These are phyloP conservation scores for Cyclargus thomasi DNA, from an alignment of 1,140 invertebrate genomes.

Conservation along the genomic window DNA sequence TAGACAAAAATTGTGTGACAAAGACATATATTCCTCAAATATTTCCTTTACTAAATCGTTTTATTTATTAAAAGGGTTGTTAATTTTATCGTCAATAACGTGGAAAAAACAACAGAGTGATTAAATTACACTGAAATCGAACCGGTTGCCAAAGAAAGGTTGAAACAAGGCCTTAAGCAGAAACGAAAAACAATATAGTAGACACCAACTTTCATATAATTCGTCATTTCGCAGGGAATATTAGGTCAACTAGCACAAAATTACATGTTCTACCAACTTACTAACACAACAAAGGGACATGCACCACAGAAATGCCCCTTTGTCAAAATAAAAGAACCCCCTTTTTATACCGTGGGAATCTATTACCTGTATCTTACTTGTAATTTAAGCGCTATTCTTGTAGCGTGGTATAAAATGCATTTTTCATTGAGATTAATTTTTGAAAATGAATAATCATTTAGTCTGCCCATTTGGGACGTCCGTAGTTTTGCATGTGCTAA, in stretches of 20 bases:
- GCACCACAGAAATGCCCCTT: conserved; percentile 33
- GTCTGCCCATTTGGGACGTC: background rate
- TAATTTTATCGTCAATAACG: background rate
- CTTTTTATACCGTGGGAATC: conserved; percentile 54
- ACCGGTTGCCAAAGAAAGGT: background rate
- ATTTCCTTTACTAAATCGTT: too few relatives aligned
- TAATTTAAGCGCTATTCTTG: conserved; percentile 34
- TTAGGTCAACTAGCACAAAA: background rate
- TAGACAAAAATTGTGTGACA: too few relatives aligned
- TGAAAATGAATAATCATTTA: conserved; percentile 13
- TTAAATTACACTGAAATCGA: background rate
- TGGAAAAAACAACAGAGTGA: background rate
- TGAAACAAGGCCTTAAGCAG: background rate
- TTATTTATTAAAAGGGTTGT: background rate
- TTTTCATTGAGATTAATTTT: conserved; percentile 5
- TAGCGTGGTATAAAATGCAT: background rate
- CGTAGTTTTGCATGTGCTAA: background rate
- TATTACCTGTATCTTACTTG: conserved; percentile 39
- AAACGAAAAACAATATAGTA: background rate
- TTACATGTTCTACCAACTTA: conserved; percentile 12
- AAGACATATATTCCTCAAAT: too few relatives aligned
- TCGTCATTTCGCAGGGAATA: background rate
- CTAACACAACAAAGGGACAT: conserved; percentile 23
- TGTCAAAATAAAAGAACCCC: conserved; percentile 48
- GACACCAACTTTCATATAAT: too few relatives aligned